These are phyloP conservation scores for Microtus oregoni DNA, from an alignment of 2,113 vertebrate genomes.

Conservation along the genomic window DNA sequence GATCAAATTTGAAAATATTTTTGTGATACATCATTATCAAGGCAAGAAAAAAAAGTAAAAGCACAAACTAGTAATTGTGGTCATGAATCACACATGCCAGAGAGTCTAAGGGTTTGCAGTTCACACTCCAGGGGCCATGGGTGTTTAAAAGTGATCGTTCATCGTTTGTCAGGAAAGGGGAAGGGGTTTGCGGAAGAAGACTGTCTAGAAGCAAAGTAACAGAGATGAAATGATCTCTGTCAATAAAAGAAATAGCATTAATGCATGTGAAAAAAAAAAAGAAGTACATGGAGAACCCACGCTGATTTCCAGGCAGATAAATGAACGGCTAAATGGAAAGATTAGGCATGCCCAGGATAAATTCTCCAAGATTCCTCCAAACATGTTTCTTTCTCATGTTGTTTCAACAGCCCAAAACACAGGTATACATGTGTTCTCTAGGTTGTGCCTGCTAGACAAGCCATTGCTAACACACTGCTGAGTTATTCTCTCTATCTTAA, in stretches of 20 bases:
- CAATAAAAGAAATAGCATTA: background rate
- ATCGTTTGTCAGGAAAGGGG: background rate
- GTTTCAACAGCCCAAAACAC: background rate
- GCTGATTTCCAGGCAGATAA: background rate
- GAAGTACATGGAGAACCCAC: background rate
- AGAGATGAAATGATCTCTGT: background rate
- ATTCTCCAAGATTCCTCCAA: background rate
- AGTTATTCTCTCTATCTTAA: background rate
- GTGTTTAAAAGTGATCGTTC: background rate
- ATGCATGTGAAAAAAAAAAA: background rate
- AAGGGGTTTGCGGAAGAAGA: background rate
- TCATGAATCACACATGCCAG: background rate
- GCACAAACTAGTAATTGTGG: background rate
- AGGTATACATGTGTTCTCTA: background rate
- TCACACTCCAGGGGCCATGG: slow-evolving; percentile 11
- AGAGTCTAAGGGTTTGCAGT: background rate
- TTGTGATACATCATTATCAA: background rate
- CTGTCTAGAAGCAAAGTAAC: background rate
- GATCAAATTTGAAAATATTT: slow-evolving; percentile 12
- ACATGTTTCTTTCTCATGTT: background rate
- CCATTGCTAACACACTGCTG: background rate
- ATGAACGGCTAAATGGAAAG: background rate
- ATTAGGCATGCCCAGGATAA: background rate
- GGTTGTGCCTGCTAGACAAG: background rate
- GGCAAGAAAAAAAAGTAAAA: background rate